Base-by-base conservation (phyloP, 2,113 vertebrate species). In the Paradoxurus hermaphroditus region DNA sequence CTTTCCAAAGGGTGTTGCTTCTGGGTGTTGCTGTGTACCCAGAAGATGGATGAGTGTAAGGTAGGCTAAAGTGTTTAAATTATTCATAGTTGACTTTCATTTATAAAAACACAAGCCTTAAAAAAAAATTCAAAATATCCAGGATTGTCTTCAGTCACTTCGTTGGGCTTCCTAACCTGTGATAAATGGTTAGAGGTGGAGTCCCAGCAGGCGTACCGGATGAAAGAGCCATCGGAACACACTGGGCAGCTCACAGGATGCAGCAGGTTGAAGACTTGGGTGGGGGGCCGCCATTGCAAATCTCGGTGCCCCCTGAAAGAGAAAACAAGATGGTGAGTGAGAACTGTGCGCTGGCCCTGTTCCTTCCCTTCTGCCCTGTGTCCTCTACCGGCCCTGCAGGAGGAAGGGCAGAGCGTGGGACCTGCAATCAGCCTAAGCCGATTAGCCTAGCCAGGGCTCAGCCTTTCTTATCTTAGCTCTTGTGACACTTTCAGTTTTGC, bases 181-280 rank as follows among this genome's bases (percentile, higher is more conserved):
- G 21, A 19, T 91, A n/a, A 25, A 41, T 1, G n/a, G 51, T 85
- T 18, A 56, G 67, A 95, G 67, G 65, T 18, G 19, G 78, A 23
- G 18, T 81, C 44, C 65, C 36, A 15, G 27, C 4, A 25, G 19
- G 18, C 6, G 13, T 53, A 31, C 3, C 8, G 83, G 34, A 19
- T 1, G 34, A 5, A 70, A 39, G 41, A 21, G 19, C 46, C 8
- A 0, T 19, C 25, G 36, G 44, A 8, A 23, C 25, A 7, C 15
- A 4, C 27, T 0, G 21, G 14, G 73, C 0, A 5, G 2, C 90
- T 98, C 98, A 99, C 94, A 99, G 98, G 94, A 99, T 98, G 93
- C 95, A 98, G 95, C 99, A 99, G 75, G 98, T 99, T 6, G 98
- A 98, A 63, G 99, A 99, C 93, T 97, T 93, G 94, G 99, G 97